Evolutionary conservation across 1,140 invertebrate genomes (phyloP), one percentile per base, ranked within the genome.

Genomic region (Ladona fulva): DNA sequence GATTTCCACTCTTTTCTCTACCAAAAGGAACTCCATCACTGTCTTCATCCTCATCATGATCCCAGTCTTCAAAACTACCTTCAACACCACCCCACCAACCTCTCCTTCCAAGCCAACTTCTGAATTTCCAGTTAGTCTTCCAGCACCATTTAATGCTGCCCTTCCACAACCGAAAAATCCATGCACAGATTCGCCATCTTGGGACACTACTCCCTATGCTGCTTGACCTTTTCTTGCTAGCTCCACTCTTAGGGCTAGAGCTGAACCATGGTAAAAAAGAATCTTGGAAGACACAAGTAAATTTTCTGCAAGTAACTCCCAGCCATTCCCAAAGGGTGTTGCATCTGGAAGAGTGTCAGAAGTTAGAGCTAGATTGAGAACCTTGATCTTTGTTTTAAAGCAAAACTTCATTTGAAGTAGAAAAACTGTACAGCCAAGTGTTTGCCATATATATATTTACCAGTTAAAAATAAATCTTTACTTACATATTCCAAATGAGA

Each of bases 401-500:
- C 52, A 66, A 66, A 19, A 66, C 12, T 66, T 66, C 5, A 16
- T 22, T 19, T 5, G 5, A 22, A 3, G 12, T 12, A 66, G 10
- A 66, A 19, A 66, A 19, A 6, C 52, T 12, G 14, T 12, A 12
- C 52, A 66, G 5, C 3, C 3, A 66, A 66, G 14, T 6, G 1
- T 19, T 66, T 66, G 52, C 10, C 44, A 10, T 52, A 52, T 52
- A 10, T 11, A 10, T 52, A 19, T 52, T 52, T 10, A 52, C 44
- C 10, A 11, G 10, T 52, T 52, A 11, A 66, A 16, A 16, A 6
- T 66, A 12, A 66, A 3, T 19, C 52, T 66, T 37, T 25, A 12
- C 24, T 78, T 87, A 93, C 91, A 92, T 86, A 82, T 94, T 92
- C 83, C 91, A 89, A 25, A 90, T 87, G 78, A 94, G 87, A 85